Percentiles rank a stretch among this genome's conserved stretches.
Evolutionary conservation across 1,140 invertebrate species (phyloP).

Genomic region (Drosophila mojavensis): DNA sequence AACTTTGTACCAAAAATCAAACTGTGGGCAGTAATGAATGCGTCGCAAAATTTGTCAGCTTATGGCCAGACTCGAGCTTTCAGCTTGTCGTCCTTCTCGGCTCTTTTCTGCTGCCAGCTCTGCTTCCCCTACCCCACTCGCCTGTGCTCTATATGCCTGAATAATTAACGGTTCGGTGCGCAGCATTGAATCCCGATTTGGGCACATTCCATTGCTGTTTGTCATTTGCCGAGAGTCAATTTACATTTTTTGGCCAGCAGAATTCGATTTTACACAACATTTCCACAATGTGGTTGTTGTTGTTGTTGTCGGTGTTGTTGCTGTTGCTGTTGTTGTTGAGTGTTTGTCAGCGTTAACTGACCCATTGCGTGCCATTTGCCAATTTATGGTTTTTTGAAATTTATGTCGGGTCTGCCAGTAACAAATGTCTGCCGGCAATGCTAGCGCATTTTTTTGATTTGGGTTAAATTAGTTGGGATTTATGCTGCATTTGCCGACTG

Average conservation of each 20-base stretch:
- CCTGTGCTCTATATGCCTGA: conserved; percentile 44
- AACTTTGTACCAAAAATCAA: conserved; percentile 77
- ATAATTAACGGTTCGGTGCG: conserved; percentile 75
- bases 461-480: conserved; percentile 67
- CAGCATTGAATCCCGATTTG: conserved; percentile 34
- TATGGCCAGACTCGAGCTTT: conserved; percentile 28
- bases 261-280: conserved; percentile 54
- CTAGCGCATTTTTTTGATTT: conserved; percentile 58
- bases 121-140: not conserved
- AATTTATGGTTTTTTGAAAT: conserved; percentile 72
- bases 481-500: conserved; percentile 64
- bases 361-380: conserved; percentile 51
- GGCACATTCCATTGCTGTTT: conserved; percentile 43
- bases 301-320: not conserved
- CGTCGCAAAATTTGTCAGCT: conserved; percentile 59
- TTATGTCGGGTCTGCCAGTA: conserved; percentile 64
- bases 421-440: conserved; percentile 43
- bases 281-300: conserved; percentile 9
- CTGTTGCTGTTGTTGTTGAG: conserved; percentile 17
- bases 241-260: conserved; percentile 56
- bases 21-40: conserved; percentile 73
- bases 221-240: conserved; percentile 61
- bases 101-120: not conserved
- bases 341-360: conserved; percentile 41
- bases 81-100: not conserved